These are phyloP conservation scores for Percopsis transmontana DNA, from an alignment of 2,113 vertebrate species.

Conservation along the genomic window DNA sequence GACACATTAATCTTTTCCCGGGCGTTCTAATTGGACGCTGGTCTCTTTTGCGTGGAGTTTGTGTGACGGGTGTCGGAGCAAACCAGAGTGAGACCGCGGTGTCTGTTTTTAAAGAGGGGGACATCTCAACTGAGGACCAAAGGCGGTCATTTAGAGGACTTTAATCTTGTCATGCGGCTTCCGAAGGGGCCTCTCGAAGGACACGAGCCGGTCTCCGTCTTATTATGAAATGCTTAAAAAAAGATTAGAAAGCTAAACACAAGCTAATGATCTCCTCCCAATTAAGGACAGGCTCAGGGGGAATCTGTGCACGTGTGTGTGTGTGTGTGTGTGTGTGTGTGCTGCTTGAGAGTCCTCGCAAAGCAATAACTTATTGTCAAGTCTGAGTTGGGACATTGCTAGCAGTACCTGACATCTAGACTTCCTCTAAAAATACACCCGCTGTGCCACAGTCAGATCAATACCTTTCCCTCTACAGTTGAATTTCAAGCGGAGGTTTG, in stretches of 20 bases:
- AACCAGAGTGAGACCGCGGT: constrained; percentile 31
- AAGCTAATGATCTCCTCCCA: constrained; percentile 63
- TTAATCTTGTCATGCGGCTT: constrained; percentile 50
- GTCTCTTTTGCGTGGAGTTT: constrained; percentile 26
- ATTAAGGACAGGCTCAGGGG: constrained; percentile 60
- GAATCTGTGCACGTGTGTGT: background rate
- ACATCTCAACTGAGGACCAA: constrained; percentile 42
- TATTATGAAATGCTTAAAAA: constrained; percentile 68
- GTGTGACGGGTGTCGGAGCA: constrained; percentile 38
- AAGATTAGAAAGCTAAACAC: constrained; percentile 51
- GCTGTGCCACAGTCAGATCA: constrained; percentile 44
- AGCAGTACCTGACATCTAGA: constrained; percentile 49
- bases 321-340: background rate
- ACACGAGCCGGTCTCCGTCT: constrained; percentile 51
- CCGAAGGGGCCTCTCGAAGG: constrained; percentile 44
- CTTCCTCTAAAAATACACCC: constrained; percentile 48
- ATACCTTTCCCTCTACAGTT: constrained; percentile 13
- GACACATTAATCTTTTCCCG: constrained; percentile 53
- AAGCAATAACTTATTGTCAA: background rate
- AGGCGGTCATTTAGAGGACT: constrained; percentile 67
- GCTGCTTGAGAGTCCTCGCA: constrained; percentile 24
- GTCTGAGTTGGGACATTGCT: constrained; percentile 24
- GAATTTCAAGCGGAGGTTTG: constrained; percentile 49
- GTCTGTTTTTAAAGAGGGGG: constrained; percentile 53
- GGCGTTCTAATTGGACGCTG: constrained; percentile 56